Conservation (phyloP, 2,888 invertebrate genomes). For the Salpingus planirostris region DNA sequence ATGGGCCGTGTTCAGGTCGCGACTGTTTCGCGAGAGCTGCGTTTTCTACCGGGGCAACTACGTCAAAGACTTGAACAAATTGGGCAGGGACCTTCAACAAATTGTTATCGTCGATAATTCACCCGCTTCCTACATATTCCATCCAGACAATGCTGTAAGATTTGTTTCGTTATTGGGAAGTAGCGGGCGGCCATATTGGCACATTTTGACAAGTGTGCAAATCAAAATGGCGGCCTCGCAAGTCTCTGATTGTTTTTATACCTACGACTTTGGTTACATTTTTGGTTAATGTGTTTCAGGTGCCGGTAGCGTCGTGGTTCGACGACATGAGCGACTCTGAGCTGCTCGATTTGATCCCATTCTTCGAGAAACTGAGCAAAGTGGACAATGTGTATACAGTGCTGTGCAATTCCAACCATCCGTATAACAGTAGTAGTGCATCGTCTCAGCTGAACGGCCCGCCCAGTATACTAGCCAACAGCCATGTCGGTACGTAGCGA, state of each 20-base stretch:
- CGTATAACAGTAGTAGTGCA: slow-evolving; percentile 50
- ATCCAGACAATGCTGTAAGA: slow-evolving; percentile 99
- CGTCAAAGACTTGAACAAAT: slow-evolving; percentile 97
- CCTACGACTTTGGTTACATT: not conserved
- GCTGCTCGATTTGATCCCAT: slow-evolving; percentile 92
- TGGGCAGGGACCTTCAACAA: slow-evolving; percentile 92
- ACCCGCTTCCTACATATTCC: slow-evolving; percentile 99
- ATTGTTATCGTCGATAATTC: slow-evolving; percentile 99
- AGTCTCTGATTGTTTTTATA: slow-evolving; percentile 1
- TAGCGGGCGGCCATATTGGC: too few species aligned
- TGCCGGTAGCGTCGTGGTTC: slow-evolving; percentile 99
- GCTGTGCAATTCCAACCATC: slow-evolving; percentile 85
- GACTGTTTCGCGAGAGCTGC: slow-evolving; percentile 98
- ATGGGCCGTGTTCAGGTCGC: slow-evolving; percentile 93
- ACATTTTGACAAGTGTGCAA: not conserved
- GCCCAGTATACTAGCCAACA: slow-evolving; percentile 21
- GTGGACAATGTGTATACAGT: slow-evolving; percentile 96
- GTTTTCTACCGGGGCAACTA: slow-evolving; percentile 99
- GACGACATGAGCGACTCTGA: slow-evolving; percentile 98
- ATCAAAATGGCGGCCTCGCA: not conserved
- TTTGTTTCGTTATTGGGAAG: too few species aligned
- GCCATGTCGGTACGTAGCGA: slow-evolving; percentile 30
- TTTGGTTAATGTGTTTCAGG: slow-evolving; percentile 46
- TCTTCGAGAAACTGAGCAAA: slow-evolving; percentile 94
- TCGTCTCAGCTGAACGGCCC: slow-evolving; percentile 31